phyloP scores from a whole-genome alignment of 2,113 vertebrate species.

The Isichthys henryi region DNA sequence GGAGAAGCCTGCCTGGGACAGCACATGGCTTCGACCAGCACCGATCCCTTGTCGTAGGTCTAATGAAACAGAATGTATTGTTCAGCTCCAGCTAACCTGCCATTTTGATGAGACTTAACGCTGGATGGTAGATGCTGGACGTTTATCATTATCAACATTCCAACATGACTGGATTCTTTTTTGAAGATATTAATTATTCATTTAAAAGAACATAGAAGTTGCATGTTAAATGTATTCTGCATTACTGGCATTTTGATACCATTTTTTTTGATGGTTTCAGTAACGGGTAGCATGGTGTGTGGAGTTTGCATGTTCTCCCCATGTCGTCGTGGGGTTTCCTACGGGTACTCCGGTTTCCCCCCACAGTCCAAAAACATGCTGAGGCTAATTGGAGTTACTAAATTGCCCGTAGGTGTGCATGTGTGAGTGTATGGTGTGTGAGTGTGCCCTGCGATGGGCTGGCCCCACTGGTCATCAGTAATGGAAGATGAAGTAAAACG shows the following conservation, averaged over 20 bases:
- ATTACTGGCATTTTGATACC: neutral
- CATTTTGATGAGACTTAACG: neutral
- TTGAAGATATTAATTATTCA: neutral
- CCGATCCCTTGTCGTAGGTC: neutral
- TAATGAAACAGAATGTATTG: neutral
- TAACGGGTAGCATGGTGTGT: too few relatives aligned
- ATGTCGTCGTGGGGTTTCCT: too few relatives aligned
- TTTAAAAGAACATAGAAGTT: neutral
- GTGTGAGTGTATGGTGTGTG: too few relatives aligned
- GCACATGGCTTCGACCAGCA: neutral
- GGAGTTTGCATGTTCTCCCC: too few relatives aligned
- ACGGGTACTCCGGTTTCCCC: too few relatives aligned
- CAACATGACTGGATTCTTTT: neutral
- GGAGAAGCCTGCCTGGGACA: too few relatives aligned
- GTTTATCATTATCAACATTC: neutral
- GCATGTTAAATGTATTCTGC: neutral
- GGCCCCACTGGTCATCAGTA: too few relatives aligned
- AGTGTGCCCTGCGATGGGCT: too few relatives aligned
- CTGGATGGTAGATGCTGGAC: neutral
- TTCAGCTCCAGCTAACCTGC: neutral
- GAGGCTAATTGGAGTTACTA: too few relatives aligned
- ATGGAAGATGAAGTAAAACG: too few relatives aligned
- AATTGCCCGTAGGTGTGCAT: too few relatives aligned
- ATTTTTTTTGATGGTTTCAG: neutral
- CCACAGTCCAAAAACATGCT: too few relatives aligned